phyloP scores from a whole-genome alignment of 2,113 vertebrate genomes.

The Xiphophorus maculatus region DNA sequence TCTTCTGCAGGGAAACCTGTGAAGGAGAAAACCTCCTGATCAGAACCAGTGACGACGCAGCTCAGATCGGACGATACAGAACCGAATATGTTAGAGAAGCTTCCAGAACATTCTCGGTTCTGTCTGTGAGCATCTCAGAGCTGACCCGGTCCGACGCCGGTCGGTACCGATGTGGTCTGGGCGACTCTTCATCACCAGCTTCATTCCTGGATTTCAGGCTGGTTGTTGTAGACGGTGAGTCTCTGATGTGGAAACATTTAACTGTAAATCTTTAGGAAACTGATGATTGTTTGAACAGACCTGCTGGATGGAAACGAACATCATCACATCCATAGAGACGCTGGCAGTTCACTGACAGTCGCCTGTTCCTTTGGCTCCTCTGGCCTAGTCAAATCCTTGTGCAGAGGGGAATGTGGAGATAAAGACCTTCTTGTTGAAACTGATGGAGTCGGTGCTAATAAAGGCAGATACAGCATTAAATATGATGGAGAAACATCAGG shows the following conservation, averaged over 20 bases:
- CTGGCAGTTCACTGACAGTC: constrained; percentile 9
- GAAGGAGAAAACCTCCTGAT: constrained; percentile 7
- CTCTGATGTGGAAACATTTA: no score
- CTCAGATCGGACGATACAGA: background rate
- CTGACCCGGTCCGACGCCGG: background rate
- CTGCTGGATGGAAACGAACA: background rate
- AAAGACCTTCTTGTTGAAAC: background rate
- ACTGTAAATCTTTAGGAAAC: no score
- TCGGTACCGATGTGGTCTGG: constrained; percentile 3
- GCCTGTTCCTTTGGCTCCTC: fast-evolving
- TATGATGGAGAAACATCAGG: fast-evolving
- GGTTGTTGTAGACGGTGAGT: constrained; percentile 11
- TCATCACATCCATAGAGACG: fast-evolving
- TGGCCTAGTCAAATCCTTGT: fast-evolving
- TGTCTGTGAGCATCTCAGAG: background rate
- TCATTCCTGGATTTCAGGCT: fast-evolving
- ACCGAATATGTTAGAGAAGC: background rate
- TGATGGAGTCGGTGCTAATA: background rate
- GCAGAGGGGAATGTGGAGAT: fast-evolving
- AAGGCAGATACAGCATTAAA: background rate
- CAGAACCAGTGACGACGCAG: background rate
- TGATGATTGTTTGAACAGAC: background rate
- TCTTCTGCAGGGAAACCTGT: constrained; percentile 11
- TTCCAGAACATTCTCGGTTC: background rate
- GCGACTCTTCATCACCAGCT: background rate